Evolutionary conservation across 2,113 vertebrate genomes (phyloP), one percentile per base, ranked within the genome.

Genomic region (Hippocampus comes): DNA sequence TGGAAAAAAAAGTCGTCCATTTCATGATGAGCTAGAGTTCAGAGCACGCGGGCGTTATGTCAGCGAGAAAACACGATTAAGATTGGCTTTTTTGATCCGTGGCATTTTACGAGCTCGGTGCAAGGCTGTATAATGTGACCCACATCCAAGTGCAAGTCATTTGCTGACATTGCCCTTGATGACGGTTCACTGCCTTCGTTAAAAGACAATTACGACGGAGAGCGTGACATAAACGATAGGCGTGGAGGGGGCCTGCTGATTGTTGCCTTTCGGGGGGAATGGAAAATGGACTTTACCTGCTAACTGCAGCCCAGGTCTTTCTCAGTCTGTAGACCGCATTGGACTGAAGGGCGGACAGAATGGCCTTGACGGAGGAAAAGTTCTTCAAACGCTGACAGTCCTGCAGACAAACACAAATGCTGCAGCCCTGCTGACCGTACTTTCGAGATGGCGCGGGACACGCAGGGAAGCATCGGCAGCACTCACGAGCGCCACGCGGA

Each of bases 311-410:
- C 95, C 94, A 96, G 65, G 95, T 94, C 84, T 91, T 93, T 70
- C 95, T 95, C 55, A 97, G 90, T 61, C 95, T 83, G 85, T 96
- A 95, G 67, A 96, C 88, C 0, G 95, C 91, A 49, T 95, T 95
- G 3, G 95, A 95, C 81, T 96, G 95, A 34, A 96, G 92, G 23
- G 94, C 95, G 0, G 95, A 96, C 68, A 96, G 89, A 73, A 96
- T 93, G 8, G 95, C 95, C 1, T 88, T 86, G 43, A 96, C 78
- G 4, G 95, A 96, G 1, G 95, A 95, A 88, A 96, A 95, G 78
- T 96, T 96, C 69, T 92, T 92, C 73, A 96, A 75, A 42, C 72
- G 86, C 9, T 88, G 89, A 78, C 95, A 96, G 59, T 92, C 88
- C 95, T 96, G 86, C 14, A 53, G 46, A 61, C 34, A 17, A 73